Evolutionary conservation across 2,113 vertebrate genomes (phyloP).

Genomic region (Mirza zaza): DNA sequence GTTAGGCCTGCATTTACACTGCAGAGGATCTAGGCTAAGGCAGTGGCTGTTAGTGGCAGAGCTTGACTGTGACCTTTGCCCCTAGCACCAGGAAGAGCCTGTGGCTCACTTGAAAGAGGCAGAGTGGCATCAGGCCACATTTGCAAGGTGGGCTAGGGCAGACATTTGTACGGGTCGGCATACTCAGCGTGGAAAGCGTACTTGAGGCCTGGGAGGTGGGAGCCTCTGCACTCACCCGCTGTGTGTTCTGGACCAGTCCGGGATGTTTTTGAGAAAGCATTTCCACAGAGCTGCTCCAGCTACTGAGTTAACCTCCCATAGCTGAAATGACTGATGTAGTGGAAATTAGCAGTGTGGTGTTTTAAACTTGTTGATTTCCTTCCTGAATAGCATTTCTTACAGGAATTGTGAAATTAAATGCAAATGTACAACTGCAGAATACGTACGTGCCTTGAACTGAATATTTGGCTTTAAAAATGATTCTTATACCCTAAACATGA

Average conservation of each 20-base stretch:
- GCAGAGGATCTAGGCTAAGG: not conserved
- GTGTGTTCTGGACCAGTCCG: not conserved
- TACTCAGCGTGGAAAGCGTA: not conserved
- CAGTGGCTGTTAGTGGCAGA: not conserved
- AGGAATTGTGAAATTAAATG: conserved; percentile 10
- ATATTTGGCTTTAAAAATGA: not conserved
- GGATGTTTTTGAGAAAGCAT: accelerated
- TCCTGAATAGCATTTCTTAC: not conserved
- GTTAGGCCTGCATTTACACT: not conserved
- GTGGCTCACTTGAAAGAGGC: not conserved
- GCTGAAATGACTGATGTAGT: accelerated
- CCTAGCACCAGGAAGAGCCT: not conserved
- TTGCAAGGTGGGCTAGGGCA: not conserved
- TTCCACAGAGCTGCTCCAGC: not conserved
- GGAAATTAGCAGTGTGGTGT: not conserved
- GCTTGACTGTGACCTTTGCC: not conserved
- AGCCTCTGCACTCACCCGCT: accelerated
- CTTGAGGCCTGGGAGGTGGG: accelerated
- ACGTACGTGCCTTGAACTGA: not conserved
- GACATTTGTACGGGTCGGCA: not conserved
- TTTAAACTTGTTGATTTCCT: not conserved
- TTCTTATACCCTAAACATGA: not conserved
- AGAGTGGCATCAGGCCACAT: not conserved
- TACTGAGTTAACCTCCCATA: not conserved
- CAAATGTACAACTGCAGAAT: not conserved